Evolutionary conservation across 1,140 invertebrate species (phyloP).

Genomic region (Lordiphosa mommai): DNA sequence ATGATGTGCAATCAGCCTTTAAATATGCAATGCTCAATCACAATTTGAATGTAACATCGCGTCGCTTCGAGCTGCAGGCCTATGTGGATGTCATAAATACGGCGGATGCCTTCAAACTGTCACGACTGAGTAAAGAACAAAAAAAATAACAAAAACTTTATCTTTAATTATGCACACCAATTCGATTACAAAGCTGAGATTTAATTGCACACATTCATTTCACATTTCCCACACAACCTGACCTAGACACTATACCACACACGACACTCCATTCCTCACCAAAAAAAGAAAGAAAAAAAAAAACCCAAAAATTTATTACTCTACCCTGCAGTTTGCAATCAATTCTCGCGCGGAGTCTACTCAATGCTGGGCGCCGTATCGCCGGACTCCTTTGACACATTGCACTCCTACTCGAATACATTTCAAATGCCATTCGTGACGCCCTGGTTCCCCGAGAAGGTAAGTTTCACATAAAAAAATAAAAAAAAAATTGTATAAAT

Average conservation of each 20-base stretch:
- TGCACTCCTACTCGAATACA: conserved; percentile 97
- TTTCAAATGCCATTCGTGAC: conserved; percentile 98
- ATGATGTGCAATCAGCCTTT: conserved; percentile 93
- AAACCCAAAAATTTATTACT: conserved; percentile 60
- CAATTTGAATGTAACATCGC: conserved; percentile 87
- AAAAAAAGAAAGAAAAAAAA: conserved; percentile 11
- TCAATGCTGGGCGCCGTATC: conserved; percentile 95
- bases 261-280: conserved; percentile 1
- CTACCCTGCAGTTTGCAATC: conserved; percentile 89
- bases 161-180: conserved; percentile 1
- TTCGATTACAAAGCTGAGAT: conserved; percentile 28
- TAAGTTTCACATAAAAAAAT: conserved; percentile 79
- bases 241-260: conserved; percentile 56
- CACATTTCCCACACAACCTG: conserved; percentile 21
- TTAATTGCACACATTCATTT: conserved; percentile 64
- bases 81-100: conserved; percentile 95
- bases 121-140: conserved; percentile 93
- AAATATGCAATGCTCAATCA: conserved; percentile 91
- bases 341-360: conserved; percentile 93
- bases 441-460: conserved; percentile 96
- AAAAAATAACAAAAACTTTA: too few relatives aligned
- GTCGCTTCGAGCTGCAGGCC: conserved; percentile 90
- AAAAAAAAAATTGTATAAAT: conserved; percentile 8
- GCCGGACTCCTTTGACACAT: conserved; percentile 95
- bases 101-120: conserved; percentile 94